Evolutionary conservation across 1,140 invertebrate species (phyloP).

Genomic region (Drosophila ficusphila): DNA sequence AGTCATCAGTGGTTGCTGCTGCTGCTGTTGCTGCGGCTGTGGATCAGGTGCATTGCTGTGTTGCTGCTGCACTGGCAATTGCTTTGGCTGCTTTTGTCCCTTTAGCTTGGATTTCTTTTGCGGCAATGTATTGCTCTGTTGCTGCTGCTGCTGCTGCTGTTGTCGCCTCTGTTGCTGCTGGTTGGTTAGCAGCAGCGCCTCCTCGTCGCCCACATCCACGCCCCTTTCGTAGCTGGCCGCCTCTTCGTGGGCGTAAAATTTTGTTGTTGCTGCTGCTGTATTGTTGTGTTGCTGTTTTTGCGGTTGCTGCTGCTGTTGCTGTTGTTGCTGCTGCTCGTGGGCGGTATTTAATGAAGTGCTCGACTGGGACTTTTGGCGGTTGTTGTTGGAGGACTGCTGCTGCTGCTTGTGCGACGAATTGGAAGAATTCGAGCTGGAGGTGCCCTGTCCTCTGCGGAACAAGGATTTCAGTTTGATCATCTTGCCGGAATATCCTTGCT

Average conservation of each 20-base stretch:
- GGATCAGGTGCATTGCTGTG: conserved; percentile 37
- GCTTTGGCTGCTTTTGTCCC: conserved; percentile 80
- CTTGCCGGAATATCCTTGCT: conserved; percentile 33
- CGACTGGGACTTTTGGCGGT: conserved; percentile 79
- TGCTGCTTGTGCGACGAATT: conserved; percentile 66
- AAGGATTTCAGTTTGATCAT: conserved; percentile 93
- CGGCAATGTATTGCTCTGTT: conserved; percentile 69
- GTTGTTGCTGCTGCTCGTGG: conserved; percentile 62
- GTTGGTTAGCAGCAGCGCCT: conserved; percentile 61
- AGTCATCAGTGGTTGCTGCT: conserved; percentile 68
- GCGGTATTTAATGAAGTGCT: conserved; percentile 77
- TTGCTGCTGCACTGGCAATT: conserved; percentile 57
- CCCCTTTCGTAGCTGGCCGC: conserved; percentile 68
- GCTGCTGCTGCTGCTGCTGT: conserved; percentile 37
- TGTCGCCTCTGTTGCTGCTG: conserved; percentile 52
- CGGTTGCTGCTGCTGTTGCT: conserved; percentile 47
- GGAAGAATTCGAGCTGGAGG: conserved; percentile 82
- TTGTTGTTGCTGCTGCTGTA: conserved; percentile 49
- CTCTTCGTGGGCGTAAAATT: conserved; percentile 72
- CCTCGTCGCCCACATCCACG: conserved; percentile 79
- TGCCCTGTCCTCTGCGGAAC: conserved; percentile 89
- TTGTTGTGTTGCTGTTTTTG: conserved; percentile 41
- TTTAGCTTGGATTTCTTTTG: conserved; percentile 78
- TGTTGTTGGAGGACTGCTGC: conserved; percentile 71
- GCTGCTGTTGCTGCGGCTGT: conserved; percentile 15